Evolutionary conservation across 1,140 invertebrate genomes (phyloP).

Genomic region (Drosophila biarmipes): DNA sequence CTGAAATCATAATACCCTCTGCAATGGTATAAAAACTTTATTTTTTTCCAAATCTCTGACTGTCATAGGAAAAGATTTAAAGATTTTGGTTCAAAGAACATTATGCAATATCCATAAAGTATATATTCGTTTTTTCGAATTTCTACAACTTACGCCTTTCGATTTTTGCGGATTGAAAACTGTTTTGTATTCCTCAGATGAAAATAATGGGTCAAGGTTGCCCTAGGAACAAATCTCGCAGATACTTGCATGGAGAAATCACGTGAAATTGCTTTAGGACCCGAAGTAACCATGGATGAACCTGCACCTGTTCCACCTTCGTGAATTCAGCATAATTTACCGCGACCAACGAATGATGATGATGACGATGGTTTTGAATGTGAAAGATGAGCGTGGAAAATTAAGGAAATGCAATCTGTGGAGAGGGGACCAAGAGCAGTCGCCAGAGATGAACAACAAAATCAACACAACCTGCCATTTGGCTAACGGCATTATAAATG

Average conservation of each 20-base stretch:
- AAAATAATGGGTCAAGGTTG: slow-evolving; percentile 25
- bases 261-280: slow-evolving; percentile 10
- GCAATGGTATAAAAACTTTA: no score
- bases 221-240: slow-evolving; percentile 1
- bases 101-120: not conserved
- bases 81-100: not conserved
- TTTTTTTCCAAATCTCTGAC: not conserved
- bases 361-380: slow-evolving; percentile 53
- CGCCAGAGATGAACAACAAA: slow-evolving; percentile 68
- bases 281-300: slow-evolving; percentile 12
- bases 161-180: not conserved
- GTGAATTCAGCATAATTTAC: slow-evolving; percentile 51
- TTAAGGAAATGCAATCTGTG: slow-evolving; percentile 72
- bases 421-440: slow-evolving; percentile 18
- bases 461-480: slow-evolving; percentile 67
- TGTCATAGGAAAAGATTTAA: not conserved
- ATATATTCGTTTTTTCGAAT: not conserved
- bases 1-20: no score
- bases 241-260: slow-evolving; percentile 22
- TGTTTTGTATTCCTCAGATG: no score
- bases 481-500: slow-evolving; percentile 79
- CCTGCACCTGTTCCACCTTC: slow-evolving; percentile 56
- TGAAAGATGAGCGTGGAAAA: slow-evolving; percentile 73
- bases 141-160: not conserved
- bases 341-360: slow-evolving; percentile 38